phyloP scores from a whole-genome alignment of 2,888 invertebrate species.

The Drosophila formosana region DNA sequence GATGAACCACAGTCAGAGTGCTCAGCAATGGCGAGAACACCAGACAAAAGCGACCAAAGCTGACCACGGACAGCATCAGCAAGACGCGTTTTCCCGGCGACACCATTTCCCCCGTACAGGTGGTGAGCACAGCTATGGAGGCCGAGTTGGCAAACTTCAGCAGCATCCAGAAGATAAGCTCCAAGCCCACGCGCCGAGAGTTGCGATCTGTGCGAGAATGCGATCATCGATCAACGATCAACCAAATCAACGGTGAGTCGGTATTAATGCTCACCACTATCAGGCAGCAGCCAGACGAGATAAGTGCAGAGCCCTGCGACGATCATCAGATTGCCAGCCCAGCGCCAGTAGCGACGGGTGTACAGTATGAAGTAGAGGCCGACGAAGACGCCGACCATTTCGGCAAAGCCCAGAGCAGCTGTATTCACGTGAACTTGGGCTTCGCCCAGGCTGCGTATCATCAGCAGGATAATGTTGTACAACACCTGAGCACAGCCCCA shows the following conservation, averaged over 20 bases:
- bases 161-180: conserved; percentile 82
- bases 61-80: conserved; percentile 80
- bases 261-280: conserved; percentile 66
- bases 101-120: conserved; percentile 84
- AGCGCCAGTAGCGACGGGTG: conserved; percentile 83
- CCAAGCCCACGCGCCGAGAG: conserved; percentile 78
- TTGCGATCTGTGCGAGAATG: conserved; percentile 62
- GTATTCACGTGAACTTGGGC: conserved; percentile 84
- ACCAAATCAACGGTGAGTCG: neutral
- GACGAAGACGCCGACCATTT: conserved; percentile 83
- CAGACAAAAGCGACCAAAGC: conserved; percentile 81
- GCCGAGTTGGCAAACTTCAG: conserved; percentile 84
- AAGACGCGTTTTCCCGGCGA: conserved; percentile 72
- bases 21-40: conserved; percentile 80
- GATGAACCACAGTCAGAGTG: conserved; percentile 77
- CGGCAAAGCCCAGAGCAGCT: conserved; percentile 84
- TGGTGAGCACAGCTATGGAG: conserved; percentile 83
- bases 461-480: conserved; percentile 84
- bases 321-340: conserved; percentile 82
- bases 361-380: conserved; percentile 83
- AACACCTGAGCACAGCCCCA: conserved; percentile 83
- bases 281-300: conserved; percentile 82
- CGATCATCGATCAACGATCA: too few species aligned
- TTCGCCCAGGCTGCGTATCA: conserved; percentile 84
- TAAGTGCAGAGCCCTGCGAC: conserved; percentile 77